Evolutionary conservation across 2,888 invertebrate genomes (phyloP), one percentile per base, ranked within the genome.

Genomic region (Agrochola circellaris): DNA sequence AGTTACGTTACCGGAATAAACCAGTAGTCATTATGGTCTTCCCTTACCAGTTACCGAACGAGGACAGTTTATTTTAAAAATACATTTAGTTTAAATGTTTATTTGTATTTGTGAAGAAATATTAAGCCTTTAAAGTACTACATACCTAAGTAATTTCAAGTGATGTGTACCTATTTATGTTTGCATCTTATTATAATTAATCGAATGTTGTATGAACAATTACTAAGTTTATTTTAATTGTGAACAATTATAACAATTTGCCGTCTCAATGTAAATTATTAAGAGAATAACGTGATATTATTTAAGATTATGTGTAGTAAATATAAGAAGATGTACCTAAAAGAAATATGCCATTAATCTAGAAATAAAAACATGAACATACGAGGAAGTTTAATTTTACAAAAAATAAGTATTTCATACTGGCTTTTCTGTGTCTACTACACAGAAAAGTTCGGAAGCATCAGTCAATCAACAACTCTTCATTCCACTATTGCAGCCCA

Each of bases 261-360:
- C 86, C 84, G 87, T 90, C 88, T 88, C 76, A 79, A 85, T 86
- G 81, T 86, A 86, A 81, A 87, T 80, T 85, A 79, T 80, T 77
- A 82, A 88, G 85, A 82, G 90, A 90, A 90, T 91, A 92, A 92
- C 90, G 95, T 95, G 95, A 95, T 95, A 95, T 92, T 94, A 95
- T 89, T 89, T 93, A 93, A 93, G 92, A 83, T 88, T 75, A 83
- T 91, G 89, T 91, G 85, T 89, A 91, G 85, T 88, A 83, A 84
- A 87, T 84, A 60, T 87, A 84, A 86, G 88, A 83, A 83, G 79
- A 87, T 93, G 92, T 94, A 94, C 93, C 93, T 93, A 93, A 93
- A 93, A 94, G 91, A 88, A 87, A 93, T 92, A 93, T 91, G 93
- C 92, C 93, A 93, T 93, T 92, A 92, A 91, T 88, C 89, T 92